Evolutionary conservation across 1,140 invertebrate genomes (phyloP), one percentile per base, ranked within the genome.

Genomic region (Lethocerus indicus): DNA sequence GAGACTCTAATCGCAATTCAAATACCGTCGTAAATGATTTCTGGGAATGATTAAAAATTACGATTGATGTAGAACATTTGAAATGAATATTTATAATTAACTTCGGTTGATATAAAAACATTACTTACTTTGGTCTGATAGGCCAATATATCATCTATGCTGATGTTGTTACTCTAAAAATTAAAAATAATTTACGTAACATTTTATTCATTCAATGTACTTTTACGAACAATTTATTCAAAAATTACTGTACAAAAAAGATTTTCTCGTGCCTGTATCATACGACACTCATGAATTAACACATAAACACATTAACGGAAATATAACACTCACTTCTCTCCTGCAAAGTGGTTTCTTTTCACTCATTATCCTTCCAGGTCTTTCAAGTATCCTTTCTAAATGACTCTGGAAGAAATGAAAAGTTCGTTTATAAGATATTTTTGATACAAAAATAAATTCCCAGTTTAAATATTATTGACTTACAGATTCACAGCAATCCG

Each of bases 401-500:
- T 86, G 83, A 60, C 79, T 84, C 83, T 85, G 70, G 49, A 51
- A 52, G 29, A 49, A 29, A 28, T 16, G 13, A 51, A 47, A 41
- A 43, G 25, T 42, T 16, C 16, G 35, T 43, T 18, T 51, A 12
- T 35, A 50, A 35, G 32, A 12, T 35, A 18, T 6, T 7, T 32
- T n/a, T 28, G 14, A 32, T 9, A n/a, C 20, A 32, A 32, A 40
- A 6, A 9, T 40, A 20, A 40, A 6, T 9, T 32, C 7, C n/a
- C n/a, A n/a, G n/a, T 32, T 32, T 32, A 9, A 32, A 32, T 32
- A 9, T 39, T 39, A 3, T 13, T 3, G 47, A 50, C 54, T 54
- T 63, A 89, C 85, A 64, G 81, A 81, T 68, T 87, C 85, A 58
- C 83, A 81, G 58, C 82, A 83, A 58, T 90, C 83, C 28, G 84